phyloP scores from a whole-genome alignment of 2,797 vertebrate genomes.

The Mycteria americana region DNA sequence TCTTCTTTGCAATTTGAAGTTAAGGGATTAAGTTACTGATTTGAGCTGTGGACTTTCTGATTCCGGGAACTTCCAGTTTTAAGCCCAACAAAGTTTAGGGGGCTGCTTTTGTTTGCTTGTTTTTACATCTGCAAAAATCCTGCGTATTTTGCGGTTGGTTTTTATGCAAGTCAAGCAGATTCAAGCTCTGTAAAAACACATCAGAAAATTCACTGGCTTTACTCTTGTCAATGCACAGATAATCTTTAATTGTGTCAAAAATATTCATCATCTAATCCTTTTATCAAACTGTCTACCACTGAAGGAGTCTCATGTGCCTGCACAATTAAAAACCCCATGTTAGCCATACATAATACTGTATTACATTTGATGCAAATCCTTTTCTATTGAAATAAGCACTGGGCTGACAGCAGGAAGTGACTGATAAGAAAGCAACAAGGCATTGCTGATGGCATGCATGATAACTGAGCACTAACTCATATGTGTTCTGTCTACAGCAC shows the following conservation, averaged over 20 bases:
- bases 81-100: neutral
- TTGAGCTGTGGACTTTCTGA: neutral
- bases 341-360: constrained; percentile 76
- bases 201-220: constrained; percentile 41
- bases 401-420: constrained; percentile 81
- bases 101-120: neutral
- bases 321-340: constrained; percentile 82
- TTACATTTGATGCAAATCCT: constrained; percentile 84
- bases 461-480: constrained; percentile 75
- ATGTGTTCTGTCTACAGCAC: constrained; percentile 69
- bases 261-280: constrained; percentile 85
- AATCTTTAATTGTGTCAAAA: constrained; percentile 81
- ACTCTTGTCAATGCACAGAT: constrained; percentile 54
- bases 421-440: constrained; percentile 83
- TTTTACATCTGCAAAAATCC: neutral
- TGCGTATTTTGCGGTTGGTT: neutral
- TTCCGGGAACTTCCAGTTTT: neutral
- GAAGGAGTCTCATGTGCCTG: constrained; percentile 79
- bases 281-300: constrained; percentile 82
- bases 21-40: neutral
- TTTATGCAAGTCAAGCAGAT: constrained; percentile 57
- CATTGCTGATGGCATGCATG: constrained; percentile 82
- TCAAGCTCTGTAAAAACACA: constrained; percentile 36
- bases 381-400: constrained; percentile 79
- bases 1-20: neutral